A percentile compares a stretch with the other conserved stretches of the same genome.
Conservation (phyloP, 2,888 invertebrate genomes). For the Therioaphis trifolii region DNA sequence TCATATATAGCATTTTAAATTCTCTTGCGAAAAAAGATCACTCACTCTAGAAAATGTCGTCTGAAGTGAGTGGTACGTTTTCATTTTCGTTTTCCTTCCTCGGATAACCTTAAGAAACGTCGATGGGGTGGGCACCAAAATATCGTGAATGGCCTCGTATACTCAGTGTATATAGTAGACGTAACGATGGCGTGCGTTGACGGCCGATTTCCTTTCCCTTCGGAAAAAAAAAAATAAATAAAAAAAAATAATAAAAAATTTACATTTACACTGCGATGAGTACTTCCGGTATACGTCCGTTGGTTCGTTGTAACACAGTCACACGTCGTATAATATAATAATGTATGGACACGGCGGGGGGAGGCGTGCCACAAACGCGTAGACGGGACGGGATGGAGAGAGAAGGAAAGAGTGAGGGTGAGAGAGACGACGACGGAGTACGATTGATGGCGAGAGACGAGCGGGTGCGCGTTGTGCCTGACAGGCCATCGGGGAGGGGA, state of each 20-base stretch:
- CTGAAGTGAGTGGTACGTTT: neutral
- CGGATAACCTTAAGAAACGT: neutral
- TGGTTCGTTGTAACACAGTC: neutral
- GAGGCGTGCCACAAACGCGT: neutral
- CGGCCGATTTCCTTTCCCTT: neutral
- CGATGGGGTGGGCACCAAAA: neutral
- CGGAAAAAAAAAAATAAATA: neutral
- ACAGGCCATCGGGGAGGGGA: neutral
- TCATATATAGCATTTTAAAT: neutral
- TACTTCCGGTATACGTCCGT: neutral
- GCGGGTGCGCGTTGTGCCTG: neutral
- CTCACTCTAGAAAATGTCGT: neutral
- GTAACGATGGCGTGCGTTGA: no score
- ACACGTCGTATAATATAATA: conserved; percentile 14
- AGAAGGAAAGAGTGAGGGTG: neutral
- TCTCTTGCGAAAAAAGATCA: neutral
- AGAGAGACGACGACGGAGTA: neutral
- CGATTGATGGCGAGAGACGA: no score
- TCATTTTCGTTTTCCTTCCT: neutral
- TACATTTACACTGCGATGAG: neutral
- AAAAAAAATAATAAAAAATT: neutral
- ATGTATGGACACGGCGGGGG: neutral
- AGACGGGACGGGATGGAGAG: neutral
- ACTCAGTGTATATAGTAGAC: no score
- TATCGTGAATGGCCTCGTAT: no score